Evolutionary conservation across 1,140 invertebrate species (phyloP).

Genomic region (Drosophila tsacasi): DNA sequence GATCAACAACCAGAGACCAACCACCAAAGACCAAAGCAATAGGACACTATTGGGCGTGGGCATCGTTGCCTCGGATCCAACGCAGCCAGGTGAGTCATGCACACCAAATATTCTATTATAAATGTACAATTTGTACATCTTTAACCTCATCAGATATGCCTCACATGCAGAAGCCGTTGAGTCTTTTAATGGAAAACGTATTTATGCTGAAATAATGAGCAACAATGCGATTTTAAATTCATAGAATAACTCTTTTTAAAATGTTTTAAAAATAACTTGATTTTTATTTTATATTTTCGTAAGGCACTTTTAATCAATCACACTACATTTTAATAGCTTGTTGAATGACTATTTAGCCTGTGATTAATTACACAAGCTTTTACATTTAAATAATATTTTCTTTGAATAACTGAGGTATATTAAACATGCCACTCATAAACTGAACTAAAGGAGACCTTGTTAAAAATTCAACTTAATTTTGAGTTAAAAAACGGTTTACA

Average conservation of each 20-base stretch:
- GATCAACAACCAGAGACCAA: background rate
- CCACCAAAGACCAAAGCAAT: background rate
- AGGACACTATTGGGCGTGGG: constrained; percentile 21
- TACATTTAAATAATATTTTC: background rate
- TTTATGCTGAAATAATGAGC: constrained; percentile 1
- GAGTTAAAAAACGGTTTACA: background rate
- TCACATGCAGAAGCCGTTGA: background rate
- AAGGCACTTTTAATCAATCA: background rate
- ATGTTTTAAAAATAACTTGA: background rate
- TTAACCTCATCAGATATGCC: constrained; percentile 1
- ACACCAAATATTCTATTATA: constrained; percentile 36
- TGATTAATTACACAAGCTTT: background rate
- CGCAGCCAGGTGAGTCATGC: constrained; percentile 5
- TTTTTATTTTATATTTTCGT: background rate
- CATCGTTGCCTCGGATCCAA: background rate
- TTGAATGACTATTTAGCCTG: background rate
- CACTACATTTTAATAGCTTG: background rate
- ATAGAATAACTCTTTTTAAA: background rate
- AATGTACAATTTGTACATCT: constrained; percentile 7
- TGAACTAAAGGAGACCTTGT: too few species aligned
- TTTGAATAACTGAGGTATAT: too few species aligned
- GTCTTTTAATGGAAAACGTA: constrained; percentile 8
- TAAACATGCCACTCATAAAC: too few species aligned
- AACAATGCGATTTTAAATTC: background rate
- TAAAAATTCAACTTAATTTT: background rate